phyloP scores from a whole-genome alignment of 2,797 vertebrate species.

The Pangasius macronema region DNA sequence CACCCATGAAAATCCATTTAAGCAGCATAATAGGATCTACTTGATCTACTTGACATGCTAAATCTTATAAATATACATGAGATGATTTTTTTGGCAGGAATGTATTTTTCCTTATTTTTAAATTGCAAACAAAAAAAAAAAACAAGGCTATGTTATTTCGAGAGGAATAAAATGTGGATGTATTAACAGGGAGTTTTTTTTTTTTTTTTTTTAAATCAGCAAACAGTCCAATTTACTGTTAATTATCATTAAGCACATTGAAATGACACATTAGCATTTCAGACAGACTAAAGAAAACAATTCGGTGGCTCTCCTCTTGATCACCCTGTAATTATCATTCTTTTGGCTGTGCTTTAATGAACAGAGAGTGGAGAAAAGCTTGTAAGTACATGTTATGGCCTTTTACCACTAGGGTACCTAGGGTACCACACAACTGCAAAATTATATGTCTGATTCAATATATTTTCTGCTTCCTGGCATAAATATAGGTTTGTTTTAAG shows the following conservation, averaged over 20 bases:
- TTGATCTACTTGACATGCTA: constrained; percentile 67
- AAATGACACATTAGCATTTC: constrained; percentile 62
- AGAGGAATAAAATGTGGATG: constrained; percentile 42
- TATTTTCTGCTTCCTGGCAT: constrained; percentile 19
- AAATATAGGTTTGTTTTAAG: constrained; percentile 35
- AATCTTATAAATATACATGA: constrained; percentile 62
- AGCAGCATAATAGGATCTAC: constrained; percentile 76
- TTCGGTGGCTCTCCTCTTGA: constrained; percentile 62
- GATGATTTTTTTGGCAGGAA: constrained; percentile 22
- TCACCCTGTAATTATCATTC: constrained; percentile 65
- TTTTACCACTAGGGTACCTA: constrained; percentile 59
- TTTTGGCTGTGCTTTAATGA: constrained; percentile 57
- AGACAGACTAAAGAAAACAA: constrained; percentile 66
- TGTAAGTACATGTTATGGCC: constrained; percentile 33
- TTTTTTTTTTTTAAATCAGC: constrained; percentile 57
- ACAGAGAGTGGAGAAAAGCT: constrained; percentile 48
- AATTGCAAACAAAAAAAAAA: neutral
- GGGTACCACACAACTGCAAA: constrained; percentile 48
- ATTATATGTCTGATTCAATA: constrained; percentile 32
- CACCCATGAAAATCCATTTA: constrained; percentile 79
- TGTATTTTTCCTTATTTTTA: constrained; percentile 37
- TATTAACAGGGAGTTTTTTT: constrained; percentile 44
- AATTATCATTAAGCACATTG: constrained; percentile 62
- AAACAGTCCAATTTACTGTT: constrained; percentile 59
- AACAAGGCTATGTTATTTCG: neutral